Evolutionary conservation across 2,113 vertebrate species (phyloP).

Genomic region (Buteo buteo): DNA sequence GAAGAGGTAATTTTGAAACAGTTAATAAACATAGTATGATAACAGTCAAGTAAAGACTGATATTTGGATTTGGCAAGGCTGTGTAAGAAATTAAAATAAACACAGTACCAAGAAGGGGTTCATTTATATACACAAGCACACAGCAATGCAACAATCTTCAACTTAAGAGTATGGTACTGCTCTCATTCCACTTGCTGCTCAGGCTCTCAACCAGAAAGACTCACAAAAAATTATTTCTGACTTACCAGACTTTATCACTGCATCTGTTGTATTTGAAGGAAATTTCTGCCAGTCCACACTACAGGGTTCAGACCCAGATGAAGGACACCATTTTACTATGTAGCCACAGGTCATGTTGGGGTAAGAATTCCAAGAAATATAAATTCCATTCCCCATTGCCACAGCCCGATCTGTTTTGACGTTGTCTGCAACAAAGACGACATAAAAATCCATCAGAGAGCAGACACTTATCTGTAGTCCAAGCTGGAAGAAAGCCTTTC

Average conservation of each 20-base stretch:
- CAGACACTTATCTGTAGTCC: neutral
- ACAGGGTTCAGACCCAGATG: slow-evolving; percentile 53
- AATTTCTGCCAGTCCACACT: slow-evolving; percentile 74
- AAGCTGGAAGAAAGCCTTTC: neutral
- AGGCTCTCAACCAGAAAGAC: neutral
- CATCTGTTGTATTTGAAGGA: slow-evolving; percentile 60
- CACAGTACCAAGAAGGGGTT: neutral
- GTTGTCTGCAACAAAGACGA: slow-evolving; percentile 51
- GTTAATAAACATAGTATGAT: neutral
- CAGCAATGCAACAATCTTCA: neutral
- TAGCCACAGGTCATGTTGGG: slow-evolving; percentile 75
- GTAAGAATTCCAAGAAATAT: slow-evolving; percentile 69
- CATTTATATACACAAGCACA: neutral
- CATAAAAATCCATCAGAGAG: slow-evolving; percentile 10
- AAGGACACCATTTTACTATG: slow-evolving; percentile 71
- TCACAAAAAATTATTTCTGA: neutral
- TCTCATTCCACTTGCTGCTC: neutral
- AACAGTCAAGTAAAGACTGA: neutral
- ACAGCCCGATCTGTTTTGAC: slow-evolving; percentile 53
- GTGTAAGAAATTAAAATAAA: neutral
- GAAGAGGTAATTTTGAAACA: slow-evolving; percentile 10
- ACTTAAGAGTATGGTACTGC: neutral
- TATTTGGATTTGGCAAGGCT: neutral
- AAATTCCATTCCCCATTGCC: slow-evolving; percentile 65
- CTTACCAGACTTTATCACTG: slow-evolving; percentile 75